Evolutionary conservation across 2,113 vertebrate genomes (phyloP), one percentile per base, ranked within the genome.

Genomic region (Plecotus auritus): DNA sequence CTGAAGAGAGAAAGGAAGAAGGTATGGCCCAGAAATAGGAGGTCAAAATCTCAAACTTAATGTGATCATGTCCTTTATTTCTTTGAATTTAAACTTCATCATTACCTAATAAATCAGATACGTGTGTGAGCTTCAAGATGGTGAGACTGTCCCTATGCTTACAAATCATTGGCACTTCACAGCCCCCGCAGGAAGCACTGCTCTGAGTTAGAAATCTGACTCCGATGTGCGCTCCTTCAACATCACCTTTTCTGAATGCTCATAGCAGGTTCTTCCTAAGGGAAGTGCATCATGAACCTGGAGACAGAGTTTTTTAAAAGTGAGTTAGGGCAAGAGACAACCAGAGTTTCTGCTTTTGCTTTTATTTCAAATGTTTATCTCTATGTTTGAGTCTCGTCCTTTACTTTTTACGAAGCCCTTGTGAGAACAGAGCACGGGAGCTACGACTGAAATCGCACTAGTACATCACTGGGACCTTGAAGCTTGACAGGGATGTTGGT

Each of bases 311-410:
- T 85, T 93, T 80, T 73, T 56, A 35, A 56, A 91, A 90, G 30
- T 94, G 35, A 93, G 32, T n/a, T 23, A 67, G 66, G 37, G n/a
- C 2, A 64, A 85, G 26, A 81, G 69, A 81, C 17, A 69, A 45
- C n/a, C 54, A 59, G 16, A 95, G 7, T 4, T 96, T 95, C 42
- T 47, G 35, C 22, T 94, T 96, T 81, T 76, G 26, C 85, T 83
- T 95, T 85, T 1, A 94, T 92, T 96, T 92, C 73, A 51, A 40
- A 76, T 78, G 51, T 13, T 42, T 40, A 30, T 97, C 92, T 6
- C 26, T 93, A 30, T 45, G 85, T 87, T 80, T 95, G 59, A 84
- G n/a, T 47, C 54, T 59, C 94, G 28, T 69, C 47, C 69, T 90
- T 94, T 87, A 47, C 20, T 47, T 94, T 80, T 87, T 70, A 70